These are phyloP conservation scores for Alfaro cultratus DNA, from an alignment of 2,797 vertebrate genomes.

Conservation along the genomic window DNA sequence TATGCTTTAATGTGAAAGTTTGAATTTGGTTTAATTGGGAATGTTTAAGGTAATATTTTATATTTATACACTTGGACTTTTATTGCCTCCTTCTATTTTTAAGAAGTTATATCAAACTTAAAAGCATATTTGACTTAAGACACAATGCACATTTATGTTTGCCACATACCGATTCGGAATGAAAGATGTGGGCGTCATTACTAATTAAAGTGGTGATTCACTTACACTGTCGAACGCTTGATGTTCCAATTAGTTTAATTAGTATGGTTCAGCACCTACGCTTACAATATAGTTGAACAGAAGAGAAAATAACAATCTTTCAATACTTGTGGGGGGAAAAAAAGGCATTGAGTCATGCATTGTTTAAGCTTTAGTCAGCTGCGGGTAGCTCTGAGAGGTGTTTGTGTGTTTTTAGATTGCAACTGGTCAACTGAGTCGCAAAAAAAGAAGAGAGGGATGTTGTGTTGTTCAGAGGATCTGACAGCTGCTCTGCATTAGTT, in stretches of 20 bases:
- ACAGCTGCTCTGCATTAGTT: constrained; percentile 77
- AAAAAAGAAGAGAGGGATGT: constrained; percentile 17
- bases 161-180: constrained; percentile 6
- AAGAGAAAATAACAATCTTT: constrained; percentile 4
- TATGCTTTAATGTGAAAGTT: neutral
- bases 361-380: constrained; percentile 27
- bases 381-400: constrained; percentile 27
- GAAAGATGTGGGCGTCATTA: neutral
- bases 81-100: neutral
- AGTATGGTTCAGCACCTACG: constrained; percentile 24
- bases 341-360: constrained; percentile 19
- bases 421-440: constrained; percentile 41
- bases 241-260: constrained; percentile 30
- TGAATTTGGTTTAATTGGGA: neutral
- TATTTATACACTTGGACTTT: neutral
- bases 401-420: constrained; percentile 34
- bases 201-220: constrained; percentile 28
- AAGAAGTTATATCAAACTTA: neutral
- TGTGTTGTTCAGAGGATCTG: constrained; percentile 59
- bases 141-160: constrained; percentile 11
- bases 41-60: neutral
- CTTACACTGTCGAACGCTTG: constrained; percentile 15
- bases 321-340: neutral
- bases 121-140: neutral
- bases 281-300: neutral